phyloP scores from a whole-genome alignment of 2,888 invertebrate species.

The Cartodere bifasciata region DNA sequence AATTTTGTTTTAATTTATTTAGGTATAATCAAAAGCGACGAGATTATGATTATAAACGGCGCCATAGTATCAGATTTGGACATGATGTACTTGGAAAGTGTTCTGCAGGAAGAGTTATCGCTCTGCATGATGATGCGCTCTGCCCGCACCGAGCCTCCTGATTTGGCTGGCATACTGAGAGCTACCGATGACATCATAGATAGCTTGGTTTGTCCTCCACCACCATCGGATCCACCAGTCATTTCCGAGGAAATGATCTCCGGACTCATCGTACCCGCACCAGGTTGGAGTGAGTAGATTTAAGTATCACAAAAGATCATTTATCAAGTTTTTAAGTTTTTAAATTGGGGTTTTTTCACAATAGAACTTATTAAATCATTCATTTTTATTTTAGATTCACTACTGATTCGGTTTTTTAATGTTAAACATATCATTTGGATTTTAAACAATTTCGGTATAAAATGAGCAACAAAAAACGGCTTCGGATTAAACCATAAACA shows the following conservation, averaged over 20 bases:
- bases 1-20: conserved; percentile 28
- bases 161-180: conserved; percentile 52
- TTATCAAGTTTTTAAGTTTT: no score
- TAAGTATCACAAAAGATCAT: no score
- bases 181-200: conserved; percentile 94
- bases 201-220: conserved; percentile 90
- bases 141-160: conserved; percentile 69
- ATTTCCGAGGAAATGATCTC: conserved; percentile 95
- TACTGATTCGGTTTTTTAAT: no score
- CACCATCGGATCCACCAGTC: conserved; percentile 84
- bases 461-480: no score
- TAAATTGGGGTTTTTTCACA: no score
- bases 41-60: conserved; percentile 98
- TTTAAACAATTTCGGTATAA: no score
- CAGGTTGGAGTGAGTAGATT: conserved; percentile 74
- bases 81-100: conserved; percentile 98
- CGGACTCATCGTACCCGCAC: conserved; percentile 91
- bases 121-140: conserved; percentile 96
- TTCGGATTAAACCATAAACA: no score
- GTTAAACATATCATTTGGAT: no score
- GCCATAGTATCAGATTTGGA: conserved; percentile 96
- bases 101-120: conserved; percentile 86
- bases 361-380: no score
- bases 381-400: no score
- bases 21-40: conserved; percentile 96